Conservation (phyloP, 37 sponge, comb jelly and placozoan genomes). For the Beroe ovata region DNA sequence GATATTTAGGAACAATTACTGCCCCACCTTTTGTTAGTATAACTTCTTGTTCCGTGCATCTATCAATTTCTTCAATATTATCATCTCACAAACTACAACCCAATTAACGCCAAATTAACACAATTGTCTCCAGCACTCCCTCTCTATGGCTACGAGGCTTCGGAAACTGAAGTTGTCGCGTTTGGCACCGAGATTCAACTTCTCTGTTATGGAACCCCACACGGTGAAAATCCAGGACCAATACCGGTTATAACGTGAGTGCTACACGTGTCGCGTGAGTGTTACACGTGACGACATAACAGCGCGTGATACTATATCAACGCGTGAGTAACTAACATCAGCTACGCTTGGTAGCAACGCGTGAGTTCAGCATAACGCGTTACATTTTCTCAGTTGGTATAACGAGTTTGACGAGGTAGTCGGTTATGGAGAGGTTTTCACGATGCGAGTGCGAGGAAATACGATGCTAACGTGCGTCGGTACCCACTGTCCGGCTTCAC, state of each 20-base stretch:
- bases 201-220: not conserved
- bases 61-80: no score
- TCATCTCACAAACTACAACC: no score
- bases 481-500: not conserved
- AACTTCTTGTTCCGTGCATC: no score
- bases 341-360: no score
- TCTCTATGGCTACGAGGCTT: not conserved
- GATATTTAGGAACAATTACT: not conserved
- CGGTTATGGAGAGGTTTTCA: not conserved
- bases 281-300: no score
- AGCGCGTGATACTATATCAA: no score
- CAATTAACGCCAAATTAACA: no score
- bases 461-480: not conserved
- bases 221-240: conserved; percentile 23
- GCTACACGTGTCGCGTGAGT: not conserved
- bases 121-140: not conserved
- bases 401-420: not conserved
- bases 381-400: not conserved
- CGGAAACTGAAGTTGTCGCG: not conserved
- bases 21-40: not conserved
- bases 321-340: no score
- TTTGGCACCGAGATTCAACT: not conserved
- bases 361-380: no score
- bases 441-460: no score
- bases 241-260: not conserved